Conservation (phyloP, 2,113 vertebrate species). For the Strigops habroptila region DNA sequence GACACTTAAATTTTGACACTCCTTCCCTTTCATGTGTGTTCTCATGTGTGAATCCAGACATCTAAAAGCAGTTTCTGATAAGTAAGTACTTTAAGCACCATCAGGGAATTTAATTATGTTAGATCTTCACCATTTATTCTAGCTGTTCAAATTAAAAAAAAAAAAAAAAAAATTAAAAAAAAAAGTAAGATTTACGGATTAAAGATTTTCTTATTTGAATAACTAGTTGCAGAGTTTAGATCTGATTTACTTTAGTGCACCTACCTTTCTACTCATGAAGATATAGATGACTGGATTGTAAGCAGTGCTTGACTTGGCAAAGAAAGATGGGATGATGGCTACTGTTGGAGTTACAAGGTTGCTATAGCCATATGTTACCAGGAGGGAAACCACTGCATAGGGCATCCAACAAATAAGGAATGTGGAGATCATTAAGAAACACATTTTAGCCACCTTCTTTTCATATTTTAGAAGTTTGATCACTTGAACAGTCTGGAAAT, state of each 20-base stretch:
- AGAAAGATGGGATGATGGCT: conserved; percentile 86
- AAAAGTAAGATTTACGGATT: background rate
- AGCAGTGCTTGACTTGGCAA: conserved; percentile 88
- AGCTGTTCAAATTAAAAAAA: background rate
- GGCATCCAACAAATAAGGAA: conserved; percentile 92
- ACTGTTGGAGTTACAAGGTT: conserved; percentile 82
- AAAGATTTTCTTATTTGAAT: background rate
- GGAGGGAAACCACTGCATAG: conserved; percentile 84
- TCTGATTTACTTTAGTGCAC: background rate
- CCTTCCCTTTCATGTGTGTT: background rate
- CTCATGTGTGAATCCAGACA: background rate
- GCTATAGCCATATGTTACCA: conserved; percentile 83
- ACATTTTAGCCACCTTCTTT: conserved; percentile 90
- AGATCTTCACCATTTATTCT: background rate
- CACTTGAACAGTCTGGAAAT: conserved; percentile 87
- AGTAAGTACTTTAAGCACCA: background rate
- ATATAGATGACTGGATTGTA: conserved; percentile 91
- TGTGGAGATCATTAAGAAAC: conserved; percentile 85
- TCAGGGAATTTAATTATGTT: background rate
- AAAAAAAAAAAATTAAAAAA: too few relatives aligned
- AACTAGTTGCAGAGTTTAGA: background rate
- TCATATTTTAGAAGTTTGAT: conserved; percentile 89
- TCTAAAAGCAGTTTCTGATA: background rate
- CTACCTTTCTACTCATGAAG: conserved; percentile 92
- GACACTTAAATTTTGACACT: background rate